Evolutionary conservation across 2,888 invertebrate genomes (phyloP).

Genomic region (Cheilosia vulpina): DNA sequence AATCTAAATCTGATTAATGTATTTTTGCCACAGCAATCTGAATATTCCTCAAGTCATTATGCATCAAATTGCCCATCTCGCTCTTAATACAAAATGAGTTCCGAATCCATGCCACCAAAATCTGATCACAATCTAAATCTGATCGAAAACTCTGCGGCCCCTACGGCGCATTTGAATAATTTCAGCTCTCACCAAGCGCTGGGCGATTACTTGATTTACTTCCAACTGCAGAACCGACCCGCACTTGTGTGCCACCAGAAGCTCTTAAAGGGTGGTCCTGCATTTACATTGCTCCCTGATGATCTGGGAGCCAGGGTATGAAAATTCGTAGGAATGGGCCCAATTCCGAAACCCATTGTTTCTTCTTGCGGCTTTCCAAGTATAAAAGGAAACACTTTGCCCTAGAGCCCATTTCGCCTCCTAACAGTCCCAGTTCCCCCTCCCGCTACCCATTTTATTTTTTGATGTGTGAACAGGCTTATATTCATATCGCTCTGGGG

Average conservation of each 20-base stretch:
- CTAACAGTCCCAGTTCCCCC: neutral
- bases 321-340: constrained; percentile 43
- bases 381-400: constrained; percentile 35
- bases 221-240: constrained; percentile 32
- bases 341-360: constrained; percentile 30
- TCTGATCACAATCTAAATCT: no score
- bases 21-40: no score
- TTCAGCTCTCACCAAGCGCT: constrained; percentile 22
- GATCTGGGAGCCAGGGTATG: neutral
- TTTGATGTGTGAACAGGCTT: constrained; percentile 65
- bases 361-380: constrained; percentile 14
- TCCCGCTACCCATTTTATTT: neutral
- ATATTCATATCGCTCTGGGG: constrained; percentile 61
- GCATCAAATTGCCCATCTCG: no score
- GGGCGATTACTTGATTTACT: constrained; percentile 33
- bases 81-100: no score
- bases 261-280: constrained; percentile 23
- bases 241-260: neutral
- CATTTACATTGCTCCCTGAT: constrained; percentile 25
- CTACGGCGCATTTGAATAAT: constrained; percentile 24
- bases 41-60: no score
- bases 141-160: constrained; percentile 4
- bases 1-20: no score
- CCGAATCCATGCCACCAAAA: no score
- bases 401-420: constrained; percentile 46